Conservation (phyloP, 2,113 vertebrate genomes). For the Stegostoma tigrinum region DNA sequence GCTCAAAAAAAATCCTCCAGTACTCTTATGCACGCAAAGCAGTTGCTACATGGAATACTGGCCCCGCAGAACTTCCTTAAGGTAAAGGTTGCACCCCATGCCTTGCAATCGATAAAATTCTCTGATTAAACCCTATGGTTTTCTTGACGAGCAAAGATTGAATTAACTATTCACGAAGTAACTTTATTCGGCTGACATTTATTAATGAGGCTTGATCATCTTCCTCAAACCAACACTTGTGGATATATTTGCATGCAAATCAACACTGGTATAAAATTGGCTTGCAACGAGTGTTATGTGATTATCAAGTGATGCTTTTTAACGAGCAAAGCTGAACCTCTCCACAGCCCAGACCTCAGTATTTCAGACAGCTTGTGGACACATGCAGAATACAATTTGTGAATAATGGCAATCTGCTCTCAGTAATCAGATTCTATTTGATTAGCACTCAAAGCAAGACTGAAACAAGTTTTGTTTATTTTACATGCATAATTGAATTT, state of each 20-base stretch:
- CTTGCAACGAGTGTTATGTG: background rate
- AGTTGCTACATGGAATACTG: background rate
- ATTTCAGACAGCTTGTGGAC: background rate
- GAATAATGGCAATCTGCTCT: background rate
- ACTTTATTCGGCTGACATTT: conserved; percentile 21
- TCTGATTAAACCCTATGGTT: conserved; percentile 6
- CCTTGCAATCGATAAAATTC: background rate
- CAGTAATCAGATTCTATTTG: conserved; percentile 11
- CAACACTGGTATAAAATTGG: background rate
- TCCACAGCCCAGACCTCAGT: background rate
- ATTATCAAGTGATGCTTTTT: conserved; percentile 12
- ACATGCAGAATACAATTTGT: background rate
- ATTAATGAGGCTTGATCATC: conserved; percentile 27
- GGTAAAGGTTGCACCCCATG: background rate
- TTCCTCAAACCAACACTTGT: background rate
- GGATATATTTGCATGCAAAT: conserved; percentile 17
- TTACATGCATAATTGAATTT: background rate
- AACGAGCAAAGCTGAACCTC: background rate
- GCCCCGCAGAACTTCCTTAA: background rate
- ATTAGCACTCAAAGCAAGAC: background rate
- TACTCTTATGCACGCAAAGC: background rate
- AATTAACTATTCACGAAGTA: background rate
- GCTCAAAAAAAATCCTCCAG: background rate
- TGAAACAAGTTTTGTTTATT: background rate
- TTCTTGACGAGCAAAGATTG: background rate